A percentile compares a stretch with the other conserved stretches of the same genome.
Conservation (phyloP, 2,113 vertebrate genomes). For the Mormyrus iriodes region DNA sequence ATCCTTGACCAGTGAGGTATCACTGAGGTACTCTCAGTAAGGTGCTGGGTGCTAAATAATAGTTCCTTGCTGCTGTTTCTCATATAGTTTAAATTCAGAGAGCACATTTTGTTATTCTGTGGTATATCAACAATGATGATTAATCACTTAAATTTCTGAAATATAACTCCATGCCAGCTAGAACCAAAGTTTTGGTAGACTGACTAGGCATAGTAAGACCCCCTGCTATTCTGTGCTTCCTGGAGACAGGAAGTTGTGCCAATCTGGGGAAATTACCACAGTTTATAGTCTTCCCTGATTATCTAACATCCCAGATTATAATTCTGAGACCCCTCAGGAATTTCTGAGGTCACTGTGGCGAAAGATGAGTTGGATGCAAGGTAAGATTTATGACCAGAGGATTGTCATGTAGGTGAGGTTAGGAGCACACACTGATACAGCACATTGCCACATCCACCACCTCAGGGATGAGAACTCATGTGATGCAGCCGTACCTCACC, state of each 20-base stretch:
- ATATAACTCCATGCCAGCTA: not conserved
- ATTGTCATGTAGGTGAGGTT: too few relatives aligned
- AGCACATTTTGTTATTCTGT: too few relatives aligned
- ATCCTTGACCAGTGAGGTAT: too few relatives aligned
- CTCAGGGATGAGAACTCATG: too few relatives aligned
- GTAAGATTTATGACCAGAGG: not conserved
- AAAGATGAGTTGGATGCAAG: not conserved
- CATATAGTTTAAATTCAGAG: too few relatives aligned
- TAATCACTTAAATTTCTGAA: not conserved
- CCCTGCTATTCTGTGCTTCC: slow-evolving; percentile 5
- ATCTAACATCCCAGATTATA: slow-evolving; percentile 29
- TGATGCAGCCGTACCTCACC: too few relatives aligned
- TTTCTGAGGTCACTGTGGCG: not conserved
- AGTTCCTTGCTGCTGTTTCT: too few relatives aligned
- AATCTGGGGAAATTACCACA: slow-evolving; percentile 26
- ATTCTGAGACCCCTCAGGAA: not conserved
- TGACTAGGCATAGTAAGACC: not conserved
- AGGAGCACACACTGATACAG: too few relatives aligned
- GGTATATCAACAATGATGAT: too few relatives aligned
- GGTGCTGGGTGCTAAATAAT: too few relatives aligned
- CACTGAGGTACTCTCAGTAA: too few relatives aligned
- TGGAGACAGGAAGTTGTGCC: slow-evolving; percentile 27
- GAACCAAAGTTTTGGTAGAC: not conserved
- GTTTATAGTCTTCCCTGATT: slow-evolving; percentile 31
- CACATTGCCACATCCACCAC: too few relatives aligned